Conservation (phyloP, 2,888 invertebrate genomes). For the Meliscaeva auricollis region DNA sequence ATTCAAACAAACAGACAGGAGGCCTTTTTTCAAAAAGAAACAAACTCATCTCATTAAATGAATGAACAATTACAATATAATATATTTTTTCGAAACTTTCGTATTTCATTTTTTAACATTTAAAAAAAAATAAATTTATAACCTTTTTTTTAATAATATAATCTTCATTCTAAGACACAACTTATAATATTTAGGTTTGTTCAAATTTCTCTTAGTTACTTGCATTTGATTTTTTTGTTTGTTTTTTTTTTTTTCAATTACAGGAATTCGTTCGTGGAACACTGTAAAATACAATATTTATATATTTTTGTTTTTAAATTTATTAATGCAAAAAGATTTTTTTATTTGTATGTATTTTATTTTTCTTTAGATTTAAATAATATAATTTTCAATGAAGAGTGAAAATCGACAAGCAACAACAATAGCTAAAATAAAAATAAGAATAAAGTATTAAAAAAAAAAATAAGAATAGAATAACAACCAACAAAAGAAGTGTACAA, state of each 20-base stretch:
- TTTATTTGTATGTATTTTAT: conserved; percentile 20
- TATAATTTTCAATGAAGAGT: conserved; percentile 52
- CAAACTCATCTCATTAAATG: conserved; percentile 56
- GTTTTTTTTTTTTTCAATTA: conserved; percentile 30
- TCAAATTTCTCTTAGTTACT: conserved; percentile 59
- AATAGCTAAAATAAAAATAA: conserved; percentile 68
- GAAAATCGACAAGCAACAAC: conserved; percentile 72
- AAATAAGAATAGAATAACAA: conserved; percentile 9
- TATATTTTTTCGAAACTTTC: conserved; percentile 73
- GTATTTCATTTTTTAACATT: conserved; percentile 74
- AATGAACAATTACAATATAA: conserved; percentile 76
- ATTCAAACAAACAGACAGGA: too few species aligned
- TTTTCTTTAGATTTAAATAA: conserved; percentile 38
- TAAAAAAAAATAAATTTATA: conserved; percentile 74
- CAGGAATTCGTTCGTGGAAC: conserved; percentile 73
- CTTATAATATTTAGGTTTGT: conserved; percentile 67
- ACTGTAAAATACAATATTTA: conserved; percentile 62
- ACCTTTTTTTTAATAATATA: conserved; percentile 60
- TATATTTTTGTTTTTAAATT: neutral
- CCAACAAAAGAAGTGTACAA: conserved; percentile 3
- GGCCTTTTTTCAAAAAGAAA: too few species aligned
- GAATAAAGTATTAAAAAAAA: conserved; percentile 14
- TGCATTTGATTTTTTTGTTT: conserved; percentile 52
- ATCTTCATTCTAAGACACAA: conserved; percentile 73
- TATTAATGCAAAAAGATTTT: conserved; percentile 52